These are phyloP conservation scores for Gasteruption jaculator DNA, from an alignment of 2,888 invertebrate species.

Conservation along the genomic window DNA sequence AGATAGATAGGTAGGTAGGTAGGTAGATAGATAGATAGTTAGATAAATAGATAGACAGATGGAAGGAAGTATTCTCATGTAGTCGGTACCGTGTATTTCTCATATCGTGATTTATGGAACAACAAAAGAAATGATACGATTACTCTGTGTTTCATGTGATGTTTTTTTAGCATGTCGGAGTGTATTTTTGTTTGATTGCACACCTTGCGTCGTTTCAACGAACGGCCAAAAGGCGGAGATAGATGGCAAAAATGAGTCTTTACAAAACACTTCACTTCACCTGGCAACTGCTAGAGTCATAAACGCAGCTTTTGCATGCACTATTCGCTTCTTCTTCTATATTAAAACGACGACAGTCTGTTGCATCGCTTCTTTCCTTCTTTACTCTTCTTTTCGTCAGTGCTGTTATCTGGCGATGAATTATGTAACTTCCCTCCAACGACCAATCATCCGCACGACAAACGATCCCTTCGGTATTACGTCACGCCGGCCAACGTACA, in stretches of 20 bases:
- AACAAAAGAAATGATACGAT: constrained; percentile 1
- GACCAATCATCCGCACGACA: too few relatives aligned
- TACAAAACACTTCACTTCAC: constrained; percentile 26
- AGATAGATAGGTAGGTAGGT: too few relatives aligned
- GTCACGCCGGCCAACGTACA: too few relatives aligned
- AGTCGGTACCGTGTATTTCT: not conserved
- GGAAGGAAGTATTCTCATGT: too few relatives aligned
- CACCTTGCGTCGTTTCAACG: constrained; percentile 16
- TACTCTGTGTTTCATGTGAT: not conserved
- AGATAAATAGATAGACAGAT: not conserved
- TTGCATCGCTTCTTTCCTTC: too few relatives aligned
- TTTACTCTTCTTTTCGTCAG: too few relatives aligned
- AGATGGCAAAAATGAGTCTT: too few relatives aligned
- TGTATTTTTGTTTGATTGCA: constrained; percentile 22
- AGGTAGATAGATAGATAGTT: constrained; percentile 20
- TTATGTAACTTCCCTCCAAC: too few relatives aligned
- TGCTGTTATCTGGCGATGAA: too few relatives aligned
- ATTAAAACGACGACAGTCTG: too few relatives aligned
- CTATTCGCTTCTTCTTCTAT: not conserved
- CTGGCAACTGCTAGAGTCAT: constrained; percentile 30
- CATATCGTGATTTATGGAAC: constrained; percentile 10
- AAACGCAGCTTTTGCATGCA: not conserved
- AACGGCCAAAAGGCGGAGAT: too few relatives aligned
- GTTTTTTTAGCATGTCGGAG: not conserved
- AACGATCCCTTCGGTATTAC: too few relatives aligned